These are phyloP conservation scores for Cosmorhoe ocellata DNA, from an alignment of 2,888 invertebrate species.

Conservation along the genomic window DNA sequence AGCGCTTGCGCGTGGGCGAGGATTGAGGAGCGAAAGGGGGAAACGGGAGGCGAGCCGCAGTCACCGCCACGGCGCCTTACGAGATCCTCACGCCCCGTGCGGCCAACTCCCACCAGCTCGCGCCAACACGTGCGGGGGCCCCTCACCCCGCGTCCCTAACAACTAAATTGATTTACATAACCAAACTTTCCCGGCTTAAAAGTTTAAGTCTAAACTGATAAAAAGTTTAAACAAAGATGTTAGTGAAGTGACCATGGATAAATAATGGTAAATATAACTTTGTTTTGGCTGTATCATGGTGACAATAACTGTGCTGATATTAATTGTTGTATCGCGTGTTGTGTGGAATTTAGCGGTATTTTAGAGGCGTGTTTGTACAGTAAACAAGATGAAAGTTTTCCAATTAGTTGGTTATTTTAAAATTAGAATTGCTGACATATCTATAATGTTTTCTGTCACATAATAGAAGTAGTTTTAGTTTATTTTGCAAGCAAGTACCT, in stretches of 20 bases:
- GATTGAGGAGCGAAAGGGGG: conserved; percentile 38
- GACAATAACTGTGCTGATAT: conserved; percentile 35
- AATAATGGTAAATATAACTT: conserved; percentile 68
- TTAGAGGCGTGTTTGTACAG: conserved; percentile 32
- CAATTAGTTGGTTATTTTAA: conserved; percentile 11
- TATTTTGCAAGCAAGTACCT: too few species aligned
- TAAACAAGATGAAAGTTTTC: conserved; percentile 22
- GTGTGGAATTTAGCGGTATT: conserved; percentile 30
- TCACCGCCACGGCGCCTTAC: conserved; percentile 56
- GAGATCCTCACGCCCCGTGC: conserved; percentile 45
- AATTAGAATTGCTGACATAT: neutral
- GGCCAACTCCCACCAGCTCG: conserved; percentile 40
- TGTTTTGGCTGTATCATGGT: conserved; percentile 37
- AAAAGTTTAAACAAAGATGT: conserved; percentile 19
- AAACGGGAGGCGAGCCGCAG: conserved; percentile 43
- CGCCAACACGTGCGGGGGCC: conserved; percentile 41
- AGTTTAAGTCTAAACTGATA: conserved; percentile 22
- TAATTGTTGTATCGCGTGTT: conserved; percentile 34
- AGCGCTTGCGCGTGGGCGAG: conserved; percentile 54
- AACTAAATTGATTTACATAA: conserved; percentile 72
- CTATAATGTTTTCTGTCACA: neutral
- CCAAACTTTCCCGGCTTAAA: conserved; percentile 52
- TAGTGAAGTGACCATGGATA: conserved; percentile 58
- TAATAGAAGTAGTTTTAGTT: too few species aligned
- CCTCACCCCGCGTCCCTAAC: conserved; percentile 45